These are phyloP conservation scores for Amblyopsis hoosieri DNA, from an alignment of 2,797 vertebrate genomes.

Conservation along the genomic window DNA sequence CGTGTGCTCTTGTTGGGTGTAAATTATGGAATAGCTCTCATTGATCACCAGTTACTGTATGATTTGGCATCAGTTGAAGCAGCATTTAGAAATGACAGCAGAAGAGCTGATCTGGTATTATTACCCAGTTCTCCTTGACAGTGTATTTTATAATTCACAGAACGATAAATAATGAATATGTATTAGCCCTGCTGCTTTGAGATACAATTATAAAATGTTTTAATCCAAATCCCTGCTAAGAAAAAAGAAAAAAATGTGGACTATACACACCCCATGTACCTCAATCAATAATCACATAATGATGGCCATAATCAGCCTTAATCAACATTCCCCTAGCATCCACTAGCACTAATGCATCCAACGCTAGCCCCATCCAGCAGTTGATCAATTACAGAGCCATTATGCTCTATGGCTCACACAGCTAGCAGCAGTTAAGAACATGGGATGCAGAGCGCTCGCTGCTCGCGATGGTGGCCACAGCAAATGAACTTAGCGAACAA, in stretches of 20 bases:
- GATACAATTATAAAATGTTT: slow-evolving; percentile 42
- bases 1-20: slow-evolving; percentile 8
- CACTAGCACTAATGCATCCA: slow-evolving; percentile 66
- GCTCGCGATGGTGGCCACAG: slow-evolving; percentile 56
- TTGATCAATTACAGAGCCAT: slow-evolving; percentile 76
- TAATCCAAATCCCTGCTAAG: not conserved
- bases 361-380: slow-evolving; percentile 50
- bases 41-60: slow-evolving; percentile 22
- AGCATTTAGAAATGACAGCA: slow-evolving; percentile 21
- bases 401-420: slow-evolving; percentile 57
- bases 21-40: slow-evolving; percentile 29
- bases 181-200: slow-evolving; percentile 26
- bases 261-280: slow-evolving; percentile 30
- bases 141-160: slow-evolving; percentile 30
- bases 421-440: slow-evolving; percentile 55
- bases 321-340: slow-evolving; percentile 70
- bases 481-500: slow-evolving; percentile 78
- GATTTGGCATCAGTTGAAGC: slow-evolving; percentile 11
- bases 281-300: slow-evolving; percentile 60
- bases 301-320: slow-evolving; percentile 61
- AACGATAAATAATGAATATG: slow-evolving; percentile 7
- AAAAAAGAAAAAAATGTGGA: slow-evolving; percentile 18
- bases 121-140: slow-evolving; percentile 16
- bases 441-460: slow-evolving; percentile 49
- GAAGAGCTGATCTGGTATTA: slow-evolving; percentile 31